Evolutionary conservation across 1,140 invertebrate genomes (phyloP), one percentile per base, ranked within the genome.

Genomic region (Trichoplusia ni): DNA sequence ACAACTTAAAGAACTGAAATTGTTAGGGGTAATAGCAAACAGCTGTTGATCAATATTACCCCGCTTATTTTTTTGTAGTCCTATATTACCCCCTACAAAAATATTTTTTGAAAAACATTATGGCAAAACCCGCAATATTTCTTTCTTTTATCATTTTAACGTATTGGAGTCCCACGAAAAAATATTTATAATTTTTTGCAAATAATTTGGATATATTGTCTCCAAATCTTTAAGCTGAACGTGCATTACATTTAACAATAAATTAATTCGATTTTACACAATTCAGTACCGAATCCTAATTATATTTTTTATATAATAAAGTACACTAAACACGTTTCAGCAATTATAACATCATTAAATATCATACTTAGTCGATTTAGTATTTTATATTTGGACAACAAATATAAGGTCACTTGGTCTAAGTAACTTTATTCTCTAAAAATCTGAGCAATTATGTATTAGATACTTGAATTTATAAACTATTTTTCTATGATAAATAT

Each of bases 341-440:
- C 42, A 25, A 46, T 25, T 11, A 13, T 46, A 11, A 13, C 38
- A 21, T 8, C 27, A 0, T 46, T 25, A 16, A 49, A 49, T 33
- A 49, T 49, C 27, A 49, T 31, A 31, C 27, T 8, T 27, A 31
- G 5, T 49, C 0, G 8, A 7, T 38, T 37, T 35, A 16, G n/a
- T 25, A 25, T 21, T 35, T 37, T 11, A 35, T 35, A 35, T 35
- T 35, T 35, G n/a, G 33, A 54, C 38, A 25, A 27, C 21, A 37
- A 38, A 47, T 47, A 54, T 54, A 54, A 54, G 51, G 51, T 23
- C 33, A 54, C 51, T 38, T 54, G 19, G 31, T 54, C 7, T 51
- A 3, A 4, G 14, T n/a, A 47, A 47, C 9, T 18, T 35, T 33
- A 51, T 35, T 31, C 4, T 35, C 16, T 47, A 47, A 33, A 51